Base-by-base conservation (phyloP, 2,113 vertebrate species). In the Poeciliopsis prolifica region DNA sequence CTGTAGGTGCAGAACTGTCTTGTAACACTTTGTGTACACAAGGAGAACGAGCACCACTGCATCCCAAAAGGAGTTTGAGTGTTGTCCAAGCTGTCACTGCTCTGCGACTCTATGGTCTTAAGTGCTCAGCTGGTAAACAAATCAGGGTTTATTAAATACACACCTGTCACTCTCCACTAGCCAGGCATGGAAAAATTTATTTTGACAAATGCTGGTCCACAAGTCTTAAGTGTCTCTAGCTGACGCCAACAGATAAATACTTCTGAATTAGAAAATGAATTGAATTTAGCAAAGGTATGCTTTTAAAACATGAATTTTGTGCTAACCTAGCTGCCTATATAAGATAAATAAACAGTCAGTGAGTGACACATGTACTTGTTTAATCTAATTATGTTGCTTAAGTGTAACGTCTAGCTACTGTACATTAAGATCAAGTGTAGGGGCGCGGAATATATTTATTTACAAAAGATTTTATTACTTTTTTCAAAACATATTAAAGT, bases 281-380 rank as follows among this genome's bases (percentile, higher is more conserved):
- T 93, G 90, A 91, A 87, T 93, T 95, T 95, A 92, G 86, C 79
- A 86, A 77, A 89, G 81, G 82, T 80, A 88, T 83, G 91, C 90
- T 67, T 94, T 95, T 95, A 95, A 85, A 93, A 93, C 84, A 79
- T 87, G 89, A 94, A 94, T 95, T 93, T 94, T 92, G 92, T 65
- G 81, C 1, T 95, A 95, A 96, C 95, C 89, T 67, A 72, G 70
- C 74, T 92, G 89, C 89, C 94, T 88, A 96, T 96, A 95, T 96
- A 96, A 92, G 91, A 91, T 96, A 95, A 97, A 97, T 93, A 97
- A 96, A 96, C 96, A 95, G 10, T 10, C 83, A 30, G 0, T 95
- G 95, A 96, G 84, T 95, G 96, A 95, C 95, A 95, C 90, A 89
- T 88, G 88, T 94, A 96, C 95, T 95, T 94, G 94, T 94, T 95